Base-by-base conservation (phyloP, 2,113 vertebrate genomes). In the Hippocampus mohnikei region DNA sequence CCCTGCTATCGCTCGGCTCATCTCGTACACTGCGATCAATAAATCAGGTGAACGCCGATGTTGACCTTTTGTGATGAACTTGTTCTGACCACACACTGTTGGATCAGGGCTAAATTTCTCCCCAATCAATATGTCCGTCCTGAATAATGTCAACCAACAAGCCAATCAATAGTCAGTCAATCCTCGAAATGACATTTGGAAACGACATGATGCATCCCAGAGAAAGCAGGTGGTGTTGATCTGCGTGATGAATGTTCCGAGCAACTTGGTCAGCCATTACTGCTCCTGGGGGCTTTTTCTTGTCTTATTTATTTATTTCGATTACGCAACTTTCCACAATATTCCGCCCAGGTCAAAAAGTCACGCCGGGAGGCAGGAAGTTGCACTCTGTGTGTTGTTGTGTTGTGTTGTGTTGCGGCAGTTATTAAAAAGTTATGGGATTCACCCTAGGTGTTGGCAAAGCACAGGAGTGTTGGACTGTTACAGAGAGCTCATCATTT, bases 361-460 rank as follows among this genome's bases (percentile, higher is more conserved):
- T 64, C 25, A 21, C 6, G 9, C 42, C 53, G 20, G 11, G 42
- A 65, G 63, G 42, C 63, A 65, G 63, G 46, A 65, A 46, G 63
- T 65, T 65, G 63, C 40, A 15, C 21, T 6, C n/a, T 25, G 63
- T n/a, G 61, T 58, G 55, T 58, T 27, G 41, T 44, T 65, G 20
- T 44, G 21, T 20, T 61, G 25, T 56, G 53, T 55, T 55, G 33
- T 41, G 60, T 62, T 61, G 13, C 27, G 58, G 21, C 23, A 12
- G 33, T 73, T 73, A 66, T 81, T 74, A 74, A 79, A 73, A 63
- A 33, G 68, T 69, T 78, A 6, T 12, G 42, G 56, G 37, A 73
- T 27, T 66, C 67, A 78, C 44, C 53, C 41, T 33, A 59, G 52
- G 66, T 74, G 48, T 67, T 29, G 56, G 55, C 63, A 7, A 66